phyloP scores from a whole-genome alignment of 1,140 invertebrate species.

The Ditylenchus dipsaci region DNA sequence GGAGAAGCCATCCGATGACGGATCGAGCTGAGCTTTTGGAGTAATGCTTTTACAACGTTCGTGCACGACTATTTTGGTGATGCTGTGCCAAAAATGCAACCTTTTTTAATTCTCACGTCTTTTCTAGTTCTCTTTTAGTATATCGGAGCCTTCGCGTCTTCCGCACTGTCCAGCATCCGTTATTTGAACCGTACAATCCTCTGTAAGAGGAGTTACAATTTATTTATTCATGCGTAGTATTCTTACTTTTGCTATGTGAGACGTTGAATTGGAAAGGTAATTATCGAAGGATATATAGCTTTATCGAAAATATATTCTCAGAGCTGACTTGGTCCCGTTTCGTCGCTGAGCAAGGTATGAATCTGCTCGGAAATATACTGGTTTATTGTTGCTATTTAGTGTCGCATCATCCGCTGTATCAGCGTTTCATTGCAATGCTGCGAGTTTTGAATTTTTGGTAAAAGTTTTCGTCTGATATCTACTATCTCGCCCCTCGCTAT shows the following conservation, averaged over 20 bases:
- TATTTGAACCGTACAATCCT: conserved; percentile 66
- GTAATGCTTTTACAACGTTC: no score
- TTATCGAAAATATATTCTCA: conserved; percentile 69
- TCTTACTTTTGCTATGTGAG: conserved; percentile 59
- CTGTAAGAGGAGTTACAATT: conserved; percentile 38
- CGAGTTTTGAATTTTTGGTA: conserved; percentile 5
- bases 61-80: no score
- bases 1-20: no score
- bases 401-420: conserved; percentile 16
- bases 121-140: no score
- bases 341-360: conserved; percentile 76
- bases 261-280: conserved; percentile 65
- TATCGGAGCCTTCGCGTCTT: conserved; percentile 82
- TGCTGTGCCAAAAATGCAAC: no score
- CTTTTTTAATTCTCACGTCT: no score
- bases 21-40: no score
- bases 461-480: no score
- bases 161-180: conserved; percentile 78
- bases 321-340: conserved; percentile 64
- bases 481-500: no score
- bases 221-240: not conserved
- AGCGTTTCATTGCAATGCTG: conserved; percentile 67
- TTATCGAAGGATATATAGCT: no score
- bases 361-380: not conserved
- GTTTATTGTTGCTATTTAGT: not conserved